Percentiles rank a stretch among this genome's conserved stretches.
These are phyloP conservation scores for Embidobia sp. DNA, from an alignment of 2,888 invertebrate species.

Conservation along the genomic window DNA sequence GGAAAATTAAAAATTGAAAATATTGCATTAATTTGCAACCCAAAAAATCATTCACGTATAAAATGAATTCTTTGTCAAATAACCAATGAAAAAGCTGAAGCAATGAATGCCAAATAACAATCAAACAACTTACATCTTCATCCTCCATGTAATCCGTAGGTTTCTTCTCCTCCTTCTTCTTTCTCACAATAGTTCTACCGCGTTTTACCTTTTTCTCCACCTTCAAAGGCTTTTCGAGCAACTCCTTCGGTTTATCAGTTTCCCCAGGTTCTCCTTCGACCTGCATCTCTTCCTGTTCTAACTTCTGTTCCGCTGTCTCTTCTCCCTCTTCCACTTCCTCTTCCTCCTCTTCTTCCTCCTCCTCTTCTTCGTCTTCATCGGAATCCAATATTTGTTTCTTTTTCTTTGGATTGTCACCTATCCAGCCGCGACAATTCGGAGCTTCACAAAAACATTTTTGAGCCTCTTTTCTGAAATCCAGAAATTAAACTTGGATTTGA, in stretches of 20 bases:
- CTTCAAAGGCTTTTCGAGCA: constrained; percentile 67
- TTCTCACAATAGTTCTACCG: constrained; percentile 73
- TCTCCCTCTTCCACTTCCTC: constrained; percentile 80
- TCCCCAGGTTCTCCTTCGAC: constrained; percentile 69
- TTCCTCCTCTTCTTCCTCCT: constrained; percentile 77
- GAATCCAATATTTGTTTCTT: constrained; percentile 85
- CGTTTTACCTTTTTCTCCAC: constrained; percentile 66
- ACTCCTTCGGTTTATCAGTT: constrained; percentile 79
- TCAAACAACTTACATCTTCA: constrained; percentile 80
- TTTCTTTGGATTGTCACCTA: constrained; percentile 92
- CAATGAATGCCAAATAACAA: constrained; percentile 64
- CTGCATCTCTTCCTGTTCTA: constrained; percentile 72
- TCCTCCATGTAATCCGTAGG: constrained; percentile 79
- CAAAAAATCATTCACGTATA: no score
- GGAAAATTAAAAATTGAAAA: no score
- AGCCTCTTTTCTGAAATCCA: constrained; percentile 94
- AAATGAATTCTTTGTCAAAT: no score
- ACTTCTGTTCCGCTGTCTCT: constrained; percentile 67
- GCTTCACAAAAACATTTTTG: constrained; percentile 98
- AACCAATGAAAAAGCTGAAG: background rate
- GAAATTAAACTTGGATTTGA: constrained; percentile 26
- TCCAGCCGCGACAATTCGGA: constrained; percentile 95
- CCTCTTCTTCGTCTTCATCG: constrained; percentile 82
- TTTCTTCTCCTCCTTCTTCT: constrained; percentile 80
- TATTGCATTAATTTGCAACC: no score